Conservation (phyloP, 2,888 invertebrate species). For the Scaptomyza reducta region DNA sequence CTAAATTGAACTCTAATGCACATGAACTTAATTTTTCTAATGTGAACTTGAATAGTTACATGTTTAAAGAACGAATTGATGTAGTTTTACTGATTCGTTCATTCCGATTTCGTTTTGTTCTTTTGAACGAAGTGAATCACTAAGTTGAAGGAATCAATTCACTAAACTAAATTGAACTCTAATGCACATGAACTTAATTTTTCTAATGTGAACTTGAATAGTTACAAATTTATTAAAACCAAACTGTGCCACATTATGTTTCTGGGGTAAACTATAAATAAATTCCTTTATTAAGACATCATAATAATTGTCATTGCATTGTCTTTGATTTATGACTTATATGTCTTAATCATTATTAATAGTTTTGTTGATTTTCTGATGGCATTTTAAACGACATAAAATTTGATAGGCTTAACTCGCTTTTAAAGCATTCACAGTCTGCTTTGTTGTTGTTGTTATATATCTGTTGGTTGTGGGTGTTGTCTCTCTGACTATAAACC, state of each 20-base stretch:
- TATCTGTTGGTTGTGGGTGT: conserved; percentile 40
- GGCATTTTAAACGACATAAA: conserved; percentile 43
- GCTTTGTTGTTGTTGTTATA: conserved; percentile 23
- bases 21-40: too few relatives aligned
- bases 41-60: too few relatives aligned
- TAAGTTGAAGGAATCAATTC: too few relatives aligned
- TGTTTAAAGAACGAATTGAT: neutral
- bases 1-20: too few relatives aligned
- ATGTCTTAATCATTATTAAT: conserved; percentile 40
- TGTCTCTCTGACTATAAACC: conserved; percentile 49
- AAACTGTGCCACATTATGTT: too few relatives aligned
- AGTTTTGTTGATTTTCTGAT: conserved; percentile 45
- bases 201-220: too few relatives aligned
- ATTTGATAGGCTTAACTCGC: conserved; percentile 49
- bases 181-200: too few relatives aligned
- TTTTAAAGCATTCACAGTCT: conserved; percentile 12
- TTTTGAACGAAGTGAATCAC: too few relatives aligned
- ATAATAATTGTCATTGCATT: conserved; percentile 3
- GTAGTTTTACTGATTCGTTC: too few relatives aligned
- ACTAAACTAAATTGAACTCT: too few relatives aligned
- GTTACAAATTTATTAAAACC: too few relatives aligned
- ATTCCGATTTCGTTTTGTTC: neutral
- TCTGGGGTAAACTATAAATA: neutral
- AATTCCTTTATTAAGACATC: neutral
- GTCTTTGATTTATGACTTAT: conserved; percentile 1